Conservation (phyloP, 2,888 invertebrate genomes). For the Agriopis marginaria region DNA sequence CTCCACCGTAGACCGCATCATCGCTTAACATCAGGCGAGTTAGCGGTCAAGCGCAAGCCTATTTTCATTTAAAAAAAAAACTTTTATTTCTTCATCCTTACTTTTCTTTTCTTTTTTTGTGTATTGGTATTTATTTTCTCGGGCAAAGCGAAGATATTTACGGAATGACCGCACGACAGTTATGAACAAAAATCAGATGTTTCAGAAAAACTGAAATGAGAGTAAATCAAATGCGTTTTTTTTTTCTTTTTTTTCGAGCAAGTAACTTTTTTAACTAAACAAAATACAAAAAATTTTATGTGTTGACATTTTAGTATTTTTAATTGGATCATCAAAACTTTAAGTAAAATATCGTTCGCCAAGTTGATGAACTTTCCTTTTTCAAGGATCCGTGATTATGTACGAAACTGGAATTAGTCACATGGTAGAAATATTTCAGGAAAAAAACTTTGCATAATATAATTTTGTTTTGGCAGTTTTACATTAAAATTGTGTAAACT, state of each 20-base stretch:
- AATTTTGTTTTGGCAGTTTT: conserved; percentile 7
- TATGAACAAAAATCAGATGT: background rate
- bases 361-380: conserved; percentile 14
- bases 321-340: conserved; percentile 11
- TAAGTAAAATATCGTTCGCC: conserved; percentile 10
- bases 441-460: conserved; percentile 7
- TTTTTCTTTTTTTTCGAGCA: too few species aligned
- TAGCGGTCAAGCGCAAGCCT: too few species aligned
- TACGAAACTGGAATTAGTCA: conserved; percentile 10
- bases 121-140: background rate
- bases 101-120: too few species aligned
- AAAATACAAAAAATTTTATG: too few species aligned
- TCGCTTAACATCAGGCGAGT: too few species aligned
- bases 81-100: background rate
- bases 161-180: too few species aligned
- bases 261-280: too few species aligned
- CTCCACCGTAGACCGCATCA: too few species aligned
- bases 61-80: too few species aligned
- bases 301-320: conserved; percentile 1
- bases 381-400: conserved; percentile 17
- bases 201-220: too few species aligned
- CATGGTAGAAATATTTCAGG: conserved; percentile 9
- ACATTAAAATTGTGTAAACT: background rate
- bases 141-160: background rate
- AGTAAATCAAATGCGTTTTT: too few species aligned